These are phyloP conservation scores for Leuciscus waleckii DNA, from an alignment of 2,797 vertebrate species.

Conservation along the genomic window DNA sequence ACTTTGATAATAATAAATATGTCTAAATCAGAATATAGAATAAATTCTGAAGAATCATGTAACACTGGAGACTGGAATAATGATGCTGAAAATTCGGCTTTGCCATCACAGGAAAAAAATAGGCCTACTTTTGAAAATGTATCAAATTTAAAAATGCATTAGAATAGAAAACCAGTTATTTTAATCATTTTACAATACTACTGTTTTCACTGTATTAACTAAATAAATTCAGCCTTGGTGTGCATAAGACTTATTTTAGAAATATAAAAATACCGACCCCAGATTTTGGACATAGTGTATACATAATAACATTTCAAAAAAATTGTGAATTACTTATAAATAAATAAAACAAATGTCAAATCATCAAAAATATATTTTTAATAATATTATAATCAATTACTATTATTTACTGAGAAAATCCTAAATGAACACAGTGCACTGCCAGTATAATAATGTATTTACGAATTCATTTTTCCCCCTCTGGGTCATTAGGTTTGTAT, in stretches of 20 bases:
- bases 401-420: not conserved
- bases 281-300: not conserved
- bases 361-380: not conserved
- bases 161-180: too few species aligned
- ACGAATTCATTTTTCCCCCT: slow-evolving; percentile 54
- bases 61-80: not conserved
- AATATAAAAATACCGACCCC: not conserved
- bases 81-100: not conserved
- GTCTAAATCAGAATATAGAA: not conserved
- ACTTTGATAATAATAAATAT: not conserved
- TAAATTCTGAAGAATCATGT: not conserved
- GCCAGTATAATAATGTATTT: slow-evolving; percentile 61
- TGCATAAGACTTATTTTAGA: not conserved
- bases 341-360: not conserved
- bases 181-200: not conserved
- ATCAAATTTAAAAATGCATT: too few species aligned
- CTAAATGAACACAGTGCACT: not conserved
- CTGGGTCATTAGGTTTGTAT: slow-evolving; percentile 70
- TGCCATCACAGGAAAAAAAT: not conserved
- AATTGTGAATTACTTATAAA: not conserved
- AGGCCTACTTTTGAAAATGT: not conserved
- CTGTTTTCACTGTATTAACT: not conserved
- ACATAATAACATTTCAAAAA: not conserved
- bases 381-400: too few species aligned
- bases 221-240: not conserved